phyloP scores from a whole-genome alignment of 2,888 invertebrate species.

The Halictus ligatus region DNA sequence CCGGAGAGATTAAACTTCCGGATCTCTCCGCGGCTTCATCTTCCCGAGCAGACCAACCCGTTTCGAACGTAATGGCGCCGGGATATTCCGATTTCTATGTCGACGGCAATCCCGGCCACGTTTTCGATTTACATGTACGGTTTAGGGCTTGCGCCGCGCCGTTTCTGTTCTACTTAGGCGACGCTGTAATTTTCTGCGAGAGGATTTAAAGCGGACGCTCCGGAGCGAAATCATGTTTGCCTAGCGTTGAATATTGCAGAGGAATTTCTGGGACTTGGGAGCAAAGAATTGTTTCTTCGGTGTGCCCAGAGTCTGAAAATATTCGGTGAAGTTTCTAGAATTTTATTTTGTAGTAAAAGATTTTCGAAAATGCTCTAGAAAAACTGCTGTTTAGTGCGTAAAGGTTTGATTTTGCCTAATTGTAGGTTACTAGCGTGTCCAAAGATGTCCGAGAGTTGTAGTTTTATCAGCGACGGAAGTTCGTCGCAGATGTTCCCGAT shows the following conservation, averaged over 20 bases:
- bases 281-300: too few relatives aligned
- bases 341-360: neutral
- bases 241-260: neutral
- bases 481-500: conserved; percentile 17
- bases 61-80: neutral
- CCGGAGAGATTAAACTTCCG: conserved; percentile 29
- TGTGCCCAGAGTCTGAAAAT: too few relatives aligned
- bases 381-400: too few relatives aligned
- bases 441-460: too few relatives aligned
- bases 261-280: neutral
- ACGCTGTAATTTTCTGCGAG: conserved; percentile 28
- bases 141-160: neutral
- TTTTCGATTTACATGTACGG: conserved; percentile 16
- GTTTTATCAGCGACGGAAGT: neutral
- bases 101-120: neutral
- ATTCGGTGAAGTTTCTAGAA: neutral
- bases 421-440: too few relatives aligned
- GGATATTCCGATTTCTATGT: neutral
- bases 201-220: neutral
- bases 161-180: neutral
- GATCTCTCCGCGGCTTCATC: neutral
- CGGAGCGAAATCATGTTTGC: neutral
- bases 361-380: neutral
- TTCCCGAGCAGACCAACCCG: conserved; percentile 6
- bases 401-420: too few relatives aligned